Base-by-base conservation (phyloP, 2,113 vertebrate genomes). In the Smithornis capensis region DNA sequence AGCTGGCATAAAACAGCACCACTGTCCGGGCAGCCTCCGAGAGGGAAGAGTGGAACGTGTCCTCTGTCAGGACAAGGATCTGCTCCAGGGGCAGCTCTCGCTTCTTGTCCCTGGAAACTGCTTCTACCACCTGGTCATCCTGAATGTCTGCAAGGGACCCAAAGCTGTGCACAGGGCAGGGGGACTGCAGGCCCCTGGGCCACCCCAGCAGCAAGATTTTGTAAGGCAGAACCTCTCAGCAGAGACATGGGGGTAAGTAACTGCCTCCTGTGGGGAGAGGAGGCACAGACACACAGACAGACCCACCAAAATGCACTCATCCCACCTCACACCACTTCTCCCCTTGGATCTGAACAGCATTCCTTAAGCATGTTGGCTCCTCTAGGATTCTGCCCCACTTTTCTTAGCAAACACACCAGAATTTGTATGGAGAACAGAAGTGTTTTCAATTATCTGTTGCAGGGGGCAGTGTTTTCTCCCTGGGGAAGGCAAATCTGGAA, bases 1-100 rank as follows among this genome's bases (percentile, higher is more conserved):
- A 99, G 95, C 97, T 98, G 93, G 98, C 97, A 90, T 99, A 99
- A 93, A 99, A 99, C 65, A 99, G 98, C 90, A 98, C 98, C 94
- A 98, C 97, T 2, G 96, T 97, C 81, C 73, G 93, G 76, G 95
- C 87, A 78, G 97, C 82, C 75, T 95, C 81, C 4, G 70, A 44
- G 29, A 99, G 94, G 76, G 97, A 94, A 9, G 68, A 5, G 40
- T 87, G 95, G 96, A 99, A 99, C 14, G 97, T 98, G 18, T 99
- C 98, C 35, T 98, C 98, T 2, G 98, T 99, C 38, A 99, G 95
- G 6, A 98, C 97, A 42, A 89, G 94, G 38, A 99, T 89, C 6
- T 97, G 94, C 38, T 98, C 98, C 96, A 98, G 62, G 80, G 98
- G 97, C 55, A 97, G 96, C 27, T 95, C 60, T n/a, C 91, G 69